Conservation (phyloP, 2,113 vertebrate species). For the Grammomys dolichurus region DNA sequence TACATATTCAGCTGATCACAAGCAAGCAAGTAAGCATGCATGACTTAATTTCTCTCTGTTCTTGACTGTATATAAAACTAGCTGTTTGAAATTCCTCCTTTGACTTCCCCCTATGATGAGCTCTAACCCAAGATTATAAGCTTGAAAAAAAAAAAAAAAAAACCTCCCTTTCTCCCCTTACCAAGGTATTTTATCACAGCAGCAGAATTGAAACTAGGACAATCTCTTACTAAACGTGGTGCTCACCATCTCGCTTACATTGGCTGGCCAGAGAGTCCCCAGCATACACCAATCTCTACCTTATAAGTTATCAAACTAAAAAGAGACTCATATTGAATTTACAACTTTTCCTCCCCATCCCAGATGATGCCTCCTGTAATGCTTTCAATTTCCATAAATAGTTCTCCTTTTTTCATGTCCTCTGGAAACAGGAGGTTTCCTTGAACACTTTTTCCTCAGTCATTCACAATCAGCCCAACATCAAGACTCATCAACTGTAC, state of each 20-base stretch:
- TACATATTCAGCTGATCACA: not conserved
- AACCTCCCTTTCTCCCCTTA: not conserved
- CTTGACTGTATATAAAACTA: not conserved
- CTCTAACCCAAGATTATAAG: not conserved
- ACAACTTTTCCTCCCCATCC: not conserved
- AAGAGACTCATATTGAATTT: not conserved
- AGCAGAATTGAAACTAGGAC: not conserved
- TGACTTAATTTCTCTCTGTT: not conserved
- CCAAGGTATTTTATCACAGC: not conserved
- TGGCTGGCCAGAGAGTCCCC: not conserved
- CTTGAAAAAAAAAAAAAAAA: not conserved
- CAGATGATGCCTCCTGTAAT: not conserved
- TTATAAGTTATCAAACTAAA: not conserved
- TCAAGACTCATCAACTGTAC: not conserved
- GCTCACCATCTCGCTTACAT: not conserved
- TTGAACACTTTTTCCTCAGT: not conserved
- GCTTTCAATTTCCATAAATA: not conserved
- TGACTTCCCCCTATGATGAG: not conserved
- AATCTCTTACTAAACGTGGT: not conserved
- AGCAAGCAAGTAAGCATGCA: not conserved
- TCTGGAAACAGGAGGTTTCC: not conserved
- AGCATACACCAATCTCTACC: not conserved
- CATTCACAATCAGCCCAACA: not conserved
- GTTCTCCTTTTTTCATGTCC: not conserved
- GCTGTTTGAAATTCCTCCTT: not conserved